Evolutionary conservation across 1,140 invertebrate species (phyloP), one percentile per base, ranked within the genome.

Genomic region (Acromyrmex echinatior): DNA sequence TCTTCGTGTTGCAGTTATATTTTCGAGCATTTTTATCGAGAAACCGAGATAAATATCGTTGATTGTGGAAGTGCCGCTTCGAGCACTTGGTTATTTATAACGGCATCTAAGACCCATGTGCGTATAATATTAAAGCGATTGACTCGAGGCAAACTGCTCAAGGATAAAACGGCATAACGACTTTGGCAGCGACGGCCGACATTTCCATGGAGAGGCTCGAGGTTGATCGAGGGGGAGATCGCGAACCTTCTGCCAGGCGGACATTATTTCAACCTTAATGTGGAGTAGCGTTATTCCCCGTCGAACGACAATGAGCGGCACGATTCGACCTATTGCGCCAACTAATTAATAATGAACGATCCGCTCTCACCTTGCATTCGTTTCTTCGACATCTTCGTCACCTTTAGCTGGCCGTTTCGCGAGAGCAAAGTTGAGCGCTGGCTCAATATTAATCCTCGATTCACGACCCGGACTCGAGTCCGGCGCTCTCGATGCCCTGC

Each of bases 271-370:
- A 81, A 51, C 5, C 56, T 81, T 70, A 60, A 86, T 86, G 65
- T 70, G 77, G 65, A 80, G 82, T 80, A 86, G 25, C 45, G 62
- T 63, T 60, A 58, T 70, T 68, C 45, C 84, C 71, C 65, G 77
- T 74, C 53, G 80, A 90, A 88, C 86, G 76, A 81, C 79, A 86
- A 88, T 87, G 77, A 91, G 71, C 84, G 81, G 86, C 71, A 88
- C 88, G 88, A 88, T 80, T 81, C 74, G 90, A 89, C 86, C 92
- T 88, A 89, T 92, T 88, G 91, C 92, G 87, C 74, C 85, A 89
- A 84, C 85, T 89, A 89, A 89, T 89, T 89, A 89, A 89, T 89
- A 81, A 70, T 53, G 6, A 62, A 62, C 85, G 65, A 45, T 56
- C 60, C 53, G 63, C 49, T 51, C 68, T 82, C 70, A 82, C 80